phyloP scores from a whole-genome alignment of 2,797 vertebrate species.

The Vipera latastei region DNA sequence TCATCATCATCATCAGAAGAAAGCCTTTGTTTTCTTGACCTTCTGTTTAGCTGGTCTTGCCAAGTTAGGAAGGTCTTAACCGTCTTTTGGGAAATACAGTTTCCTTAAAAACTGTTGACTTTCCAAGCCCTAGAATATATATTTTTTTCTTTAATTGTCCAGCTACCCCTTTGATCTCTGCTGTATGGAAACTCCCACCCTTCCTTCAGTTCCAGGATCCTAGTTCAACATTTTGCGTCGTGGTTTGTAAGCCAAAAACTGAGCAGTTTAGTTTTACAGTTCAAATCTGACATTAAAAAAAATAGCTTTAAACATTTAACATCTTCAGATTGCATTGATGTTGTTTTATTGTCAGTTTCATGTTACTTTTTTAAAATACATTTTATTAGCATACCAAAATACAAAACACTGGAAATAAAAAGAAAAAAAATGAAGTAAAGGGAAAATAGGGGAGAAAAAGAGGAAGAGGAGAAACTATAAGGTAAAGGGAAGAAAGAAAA shows the following conservation, averaged over 20 bases:
- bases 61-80: neutral
- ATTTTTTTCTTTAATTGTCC: neutral
- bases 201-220: neutral
- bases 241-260: neutral
- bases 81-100: neutral
- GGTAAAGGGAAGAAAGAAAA: neutral
- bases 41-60: neutral
- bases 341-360: neutral
- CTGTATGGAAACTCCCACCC: neutral
- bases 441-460: too few species aligned
- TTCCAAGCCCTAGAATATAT: neutral
- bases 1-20: too few species aligned
- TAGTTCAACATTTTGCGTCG: neutral
- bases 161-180: neutral
- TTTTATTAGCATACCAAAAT: neutral
- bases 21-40: too few species aligned
- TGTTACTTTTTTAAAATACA: neutral
- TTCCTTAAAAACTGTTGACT: neutral
- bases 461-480: neutral
- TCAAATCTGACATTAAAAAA: neutral
- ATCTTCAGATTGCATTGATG: neutral
- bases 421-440: too few species aligned
- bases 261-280: neutral
- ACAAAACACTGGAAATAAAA: neutral
- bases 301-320: neutral